Evolutionary conservation across 2,797 vertebrate genomes (phyloP).

Genomic region (Etheostoma nigrum): DNA sequence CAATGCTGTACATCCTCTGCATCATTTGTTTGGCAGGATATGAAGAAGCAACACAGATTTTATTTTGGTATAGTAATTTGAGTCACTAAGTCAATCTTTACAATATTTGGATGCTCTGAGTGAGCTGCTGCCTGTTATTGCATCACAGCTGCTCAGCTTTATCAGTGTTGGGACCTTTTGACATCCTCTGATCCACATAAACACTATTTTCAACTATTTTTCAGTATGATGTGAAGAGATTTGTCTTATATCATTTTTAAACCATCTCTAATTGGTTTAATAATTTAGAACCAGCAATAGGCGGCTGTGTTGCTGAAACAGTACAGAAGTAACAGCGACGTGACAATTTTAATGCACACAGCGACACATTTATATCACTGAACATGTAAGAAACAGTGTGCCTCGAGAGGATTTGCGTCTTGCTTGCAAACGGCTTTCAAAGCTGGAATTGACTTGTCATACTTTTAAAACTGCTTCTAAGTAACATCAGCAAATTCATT

Average conservation of each 20-base stretch:
- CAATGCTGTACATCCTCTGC: background rate
- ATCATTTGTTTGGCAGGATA: background rate
- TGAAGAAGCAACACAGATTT: background rate
- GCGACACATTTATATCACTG: no score
- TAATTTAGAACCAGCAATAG: background rate
- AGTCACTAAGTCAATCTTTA: background rate
- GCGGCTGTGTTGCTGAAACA: background rate
- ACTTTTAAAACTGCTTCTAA: background rate
- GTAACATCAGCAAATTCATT: background rate
- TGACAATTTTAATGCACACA: no score
- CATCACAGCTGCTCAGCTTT: background rate
- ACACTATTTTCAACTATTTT: background rate
- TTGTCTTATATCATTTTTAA: background rate
- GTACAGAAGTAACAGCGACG: background rate
- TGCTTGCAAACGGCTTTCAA: no score
- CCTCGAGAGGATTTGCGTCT: no score
- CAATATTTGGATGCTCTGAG: background rate
- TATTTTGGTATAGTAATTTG: background rate
- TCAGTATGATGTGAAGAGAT: background rate
- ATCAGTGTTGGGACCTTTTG: background rate
- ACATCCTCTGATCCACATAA: background rate
- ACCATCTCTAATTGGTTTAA: background rate
- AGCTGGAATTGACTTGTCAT: no score
- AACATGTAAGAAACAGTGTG: no score
- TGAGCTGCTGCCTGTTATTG: background rate